phyloP scores from a whole-genome alignment of 1,140 invertebrate species.

The Melanaphis sacchari region DNA sequence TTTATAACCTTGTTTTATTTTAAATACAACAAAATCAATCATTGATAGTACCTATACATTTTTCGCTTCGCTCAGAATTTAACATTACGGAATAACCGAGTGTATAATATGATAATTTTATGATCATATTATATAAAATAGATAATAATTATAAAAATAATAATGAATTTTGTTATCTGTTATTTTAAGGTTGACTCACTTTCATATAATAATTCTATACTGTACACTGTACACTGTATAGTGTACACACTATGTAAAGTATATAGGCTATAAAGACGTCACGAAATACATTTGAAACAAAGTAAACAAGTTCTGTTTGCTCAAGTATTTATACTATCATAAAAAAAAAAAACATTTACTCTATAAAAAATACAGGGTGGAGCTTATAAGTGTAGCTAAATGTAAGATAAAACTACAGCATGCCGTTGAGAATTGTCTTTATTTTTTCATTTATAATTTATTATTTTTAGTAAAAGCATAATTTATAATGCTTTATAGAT shows the following conservation, averaged over 20 bases:
- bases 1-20: neutral
- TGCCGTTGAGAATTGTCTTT: neutral
- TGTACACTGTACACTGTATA: neutral
- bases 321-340: neutral
- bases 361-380: neutral
- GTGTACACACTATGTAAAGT: neutral
- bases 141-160: neutral
- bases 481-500: neutral
- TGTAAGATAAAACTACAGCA: neutral
- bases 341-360: neutral
- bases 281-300: neutral
- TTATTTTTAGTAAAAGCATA: neutral
- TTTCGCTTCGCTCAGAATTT: neutral
- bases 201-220: neutral
- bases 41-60: neutral
- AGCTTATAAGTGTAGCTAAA: neutral
- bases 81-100: neutral
- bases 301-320: neutral
- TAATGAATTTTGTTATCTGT: neutral
- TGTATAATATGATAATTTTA: neutral
- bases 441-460: neutral
- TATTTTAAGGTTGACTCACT: neutral
- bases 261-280: neutral
- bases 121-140: neutral
- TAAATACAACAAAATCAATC: neutral